Percentiles rank a stretch among this genome's conserved stretches.
These are phyloP conservation scores for Drosophila anomalata DNA, from an alignment of 2,888 invertebrate genomes.

Conservation along the genomic window DNA sequence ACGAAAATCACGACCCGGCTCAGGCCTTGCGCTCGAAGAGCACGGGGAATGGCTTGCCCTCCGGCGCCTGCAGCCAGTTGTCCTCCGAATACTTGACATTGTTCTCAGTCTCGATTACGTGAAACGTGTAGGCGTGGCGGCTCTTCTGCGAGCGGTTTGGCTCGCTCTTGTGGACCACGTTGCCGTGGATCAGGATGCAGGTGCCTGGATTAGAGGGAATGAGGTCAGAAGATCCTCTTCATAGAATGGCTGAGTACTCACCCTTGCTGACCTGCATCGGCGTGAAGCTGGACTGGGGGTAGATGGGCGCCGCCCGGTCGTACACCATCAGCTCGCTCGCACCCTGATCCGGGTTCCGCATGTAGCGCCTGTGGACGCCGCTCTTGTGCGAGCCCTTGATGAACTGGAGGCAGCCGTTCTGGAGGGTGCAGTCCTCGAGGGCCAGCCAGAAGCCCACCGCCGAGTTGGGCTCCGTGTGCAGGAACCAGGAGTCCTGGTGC, in stretches of 20 bases:
- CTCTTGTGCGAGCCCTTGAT: slow-evolving; percentile 95
- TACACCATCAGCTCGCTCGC: slow-evolving; percentile 88
- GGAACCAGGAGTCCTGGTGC: slow-evolving; percentile 95
- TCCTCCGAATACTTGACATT: slow-evolving; percentile 89
- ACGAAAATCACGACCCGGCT: slow-evolving; percentile 27
- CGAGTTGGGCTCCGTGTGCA: slow-evolving; percentile 92
- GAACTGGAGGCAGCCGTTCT: slow-evolving; percentile 98
- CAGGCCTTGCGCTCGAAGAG: slow-evolving; percentile 85
- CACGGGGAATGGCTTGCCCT: slow-evolving; percentile 88
- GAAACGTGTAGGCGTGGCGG: slow-evolving; percentile 98
- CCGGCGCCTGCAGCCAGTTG: slow-evolving; percentile 94
- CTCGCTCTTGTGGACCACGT: slow-evolving; percentile 96
- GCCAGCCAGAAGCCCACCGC: slow-evolving; percentile 98
- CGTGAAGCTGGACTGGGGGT: slow-evolving; percentile 90
- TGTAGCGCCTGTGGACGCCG: slow-evolving; percentile 88
- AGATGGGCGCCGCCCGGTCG: slow-evolving; percentile 88
- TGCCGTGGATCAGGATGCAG: slow-evolving; percentile 94
- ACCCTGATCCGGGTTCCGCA: slow-evolving; percentile 88
- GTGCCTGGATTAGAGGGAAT: slow-evolving; percentile 86
- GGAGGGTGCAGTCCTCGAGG: slow-evolving; percentile 94
- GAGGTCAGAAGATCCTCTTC: not conserved
- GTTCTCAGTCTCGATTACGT: slow-evolving; percentile 92
- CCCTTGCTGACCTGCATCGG: slow-evolving; percentile 94
- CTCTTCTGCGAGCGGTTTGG: slow-evolving; percentile 91
- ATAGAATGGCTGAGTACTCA: slow-evolving; percentile 75